Percentiles rank a stretch among this genome's conserved stretches.
Conservation (phyloP, 2,888 invertebrate genomes). For the Calliopum simillimum region DNA sequence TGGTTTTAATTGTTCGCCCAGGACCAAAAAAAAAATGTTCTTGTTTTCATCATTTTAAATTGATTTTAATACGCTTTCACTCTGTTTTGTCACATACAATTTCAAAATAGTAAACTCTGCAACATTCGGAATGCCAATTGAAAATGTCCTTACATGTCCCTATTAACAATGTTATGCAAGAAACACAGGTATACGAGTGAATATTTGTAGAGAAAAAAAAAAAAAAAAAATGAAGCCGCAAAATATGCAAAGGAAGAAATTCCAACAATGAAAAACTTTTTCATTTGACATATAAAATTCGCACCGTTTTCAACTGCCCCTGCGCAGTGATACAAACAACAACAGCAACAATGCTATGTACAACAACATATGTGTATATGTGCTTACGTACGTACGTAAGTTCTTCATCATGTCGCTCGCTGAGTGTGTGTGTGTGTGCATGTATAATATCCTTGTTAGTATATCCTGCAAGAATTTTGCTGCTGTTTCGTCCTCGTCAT, state of each 20-base stretch:
- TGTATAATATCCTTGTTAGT: slow-evolving; percentile 13
- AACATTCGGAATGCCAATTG: no score
- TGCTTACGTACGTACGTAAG: no score
- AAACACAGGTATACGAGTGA: slow-evolving; percentile 4
- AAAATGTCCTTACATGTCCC: background rate
- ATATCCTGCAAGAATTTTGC: slow-evolving; percentile 26
- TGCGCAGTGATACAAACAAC: slow-evolving; percentile 13
- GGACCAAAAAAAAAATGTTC: background rate
- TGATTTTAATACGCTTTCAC: slow-evolving; percentile 18
- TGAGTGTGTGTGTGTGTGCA: background rate
- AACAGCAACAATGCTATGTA: background rate
- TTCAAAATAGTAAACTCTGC: background rate
- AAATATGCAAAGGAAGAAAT: slow-evolving; percentile 2
- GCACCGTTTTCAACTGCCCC: slow-evolving; percentile 10
- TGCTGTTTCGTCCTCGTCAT: slow-evolving; percentile 63
- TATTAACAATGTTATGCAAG: slow-evolving; percentile 13
- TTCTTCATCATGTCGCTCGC: background rate
- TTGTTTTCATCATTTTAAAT: slow-evolving; percentile 5
- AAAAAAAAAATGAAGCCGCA: no score
- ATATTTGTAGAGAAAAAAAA: background rate
- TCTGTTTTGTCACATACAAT: background rate
- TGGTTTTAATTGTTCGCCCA: no score
- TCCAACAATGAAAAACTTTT: background rate
- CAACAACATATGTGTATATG: no score
- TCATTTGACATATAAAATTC: background rate